phyloP scores from a whole-genome alignment of 2,797 vertebrate species.

The Pangasius mekongensis region DNA sequence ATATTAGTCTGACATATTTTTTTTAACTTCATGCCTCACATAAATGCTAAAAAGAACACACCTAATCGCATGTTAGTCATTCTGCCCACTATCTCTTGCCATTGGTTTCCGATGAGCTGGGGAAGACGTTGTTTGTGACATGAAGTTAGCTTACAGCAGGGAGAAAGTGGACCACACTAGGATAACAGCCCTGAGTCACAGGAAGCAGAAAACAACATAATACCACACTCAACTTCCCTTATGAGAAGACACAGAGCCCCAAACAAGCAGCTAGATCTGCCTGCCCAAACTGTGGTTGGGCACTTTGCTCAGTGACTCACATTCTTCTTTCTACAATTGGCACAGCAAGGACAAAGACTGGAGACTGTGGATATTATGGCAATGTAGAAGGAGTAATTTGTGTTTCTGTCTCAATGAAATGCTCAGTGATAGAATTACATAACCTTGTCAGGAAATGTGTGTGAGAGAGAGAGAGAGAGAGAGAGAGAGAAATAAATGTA shows the following conservation, averaged over 20 bases:
- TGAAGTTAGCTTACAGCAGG: constrained; percentile 21
- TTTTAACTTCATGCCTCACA: constrained; percentile 35
- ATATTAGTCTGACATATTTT: not conserved
- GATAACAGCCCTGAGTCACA: constrained; percentile 45
- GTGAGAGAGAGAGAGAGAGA: not conserved
- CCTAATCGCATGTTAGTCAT: constrained; percentile 40
- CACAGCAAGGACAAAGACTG: constrained; percentile 27
- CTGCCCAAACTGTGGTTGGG: constrained; percentile 43
- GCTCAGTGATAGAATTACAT: constrained; percentile 8
- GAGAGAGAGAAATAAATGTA: not conserved
- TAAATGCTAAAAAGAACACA: constrained; percentile 39
- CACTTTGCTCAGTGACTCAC: constrained; percentile 42
- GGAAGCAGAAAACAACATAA: constrained; percentile 49
- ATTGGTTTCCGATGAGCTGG: constrained; percentile 36
- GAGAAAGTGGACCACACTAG: constrained; percentile 36
- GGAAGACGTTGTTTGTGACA: constrained; percentile 34
- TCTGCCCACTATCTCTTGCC: constrained; percentile 31
- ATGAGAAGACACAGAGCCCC: constrained; percentile 40
- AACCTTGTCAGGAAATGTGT: not conserved
- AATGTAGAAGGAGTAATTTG: constrained; percentile 21
- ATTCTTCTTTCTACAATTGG: constrained; percentile 35
- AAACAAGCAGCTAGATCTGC: constrained; percentile 37
- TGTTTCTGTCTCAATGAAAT: constrained; percentile 33
- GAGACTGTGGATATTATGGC: constrained; percentile 30
- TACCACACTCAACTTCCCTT: constrained; percentile 43